Percentiles rank a stretch among this genome's conserved stretches.
Evolutionary conservation across 2,797 vertebrate genomes (phyloP).

Genomic region (Rhinoraja longicauda): DNA sequence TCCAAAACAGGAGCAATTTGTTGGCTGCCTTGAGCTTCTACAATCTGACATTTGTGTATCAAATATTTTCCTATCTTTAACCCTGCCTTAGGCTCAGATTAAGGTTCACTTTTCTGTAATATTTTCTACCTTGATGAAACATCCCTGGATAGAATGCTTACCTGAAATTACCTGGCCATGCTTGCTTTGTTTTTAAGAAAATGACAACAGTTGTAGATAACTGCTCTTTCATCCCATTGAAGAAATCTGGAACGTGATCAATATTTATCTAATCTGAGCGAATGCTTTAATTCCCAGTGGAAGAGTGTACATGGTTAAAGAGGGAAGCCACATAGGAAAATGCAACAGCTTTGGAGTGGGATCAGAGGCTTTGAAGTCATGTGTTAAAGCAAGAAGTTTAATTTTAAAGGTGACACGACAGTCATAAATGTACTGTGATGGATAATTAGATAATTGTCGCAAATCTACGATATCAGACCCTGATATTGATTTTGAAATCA

Average conservation of each 20-base stretch:
- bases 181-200: not conserved
- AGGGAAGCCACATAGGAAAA: too few relatives aligned
- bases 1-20: not conserved
- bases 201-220: not conserved
- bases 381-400: not conserved
- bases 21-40: not conserved
- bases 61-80: not conserved
- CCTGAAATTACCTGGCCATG: not conserved
- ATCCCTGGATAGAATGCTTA: not conserved
- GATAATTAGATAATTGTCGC: not conserved
- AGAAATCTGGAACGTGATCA: not conserved
- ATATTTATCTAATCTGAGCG: not conserved
- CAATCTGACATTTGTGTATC: not conserved
- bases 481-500: too few relatives aligned
- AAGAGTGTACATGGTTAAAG: not conserved
- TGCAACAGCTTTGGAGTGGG: too few relatives aligned
- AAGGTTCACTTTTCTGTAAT: not conserved
- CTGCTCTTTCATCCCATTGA: not conserved
- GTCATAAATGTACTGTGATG: not conserved
- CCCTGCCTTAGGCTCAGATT: not conserved
- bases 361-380: not conserved
- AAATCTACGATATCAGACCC: not conserved
- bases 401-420: not conserved
- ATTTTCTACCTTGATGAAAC: not conserved
- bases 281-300: not conserved